Evolutionary conservation across 2,797 vertebrate species (phyloP).

Genomic region (Chromobotia macracanthus): DNA sequence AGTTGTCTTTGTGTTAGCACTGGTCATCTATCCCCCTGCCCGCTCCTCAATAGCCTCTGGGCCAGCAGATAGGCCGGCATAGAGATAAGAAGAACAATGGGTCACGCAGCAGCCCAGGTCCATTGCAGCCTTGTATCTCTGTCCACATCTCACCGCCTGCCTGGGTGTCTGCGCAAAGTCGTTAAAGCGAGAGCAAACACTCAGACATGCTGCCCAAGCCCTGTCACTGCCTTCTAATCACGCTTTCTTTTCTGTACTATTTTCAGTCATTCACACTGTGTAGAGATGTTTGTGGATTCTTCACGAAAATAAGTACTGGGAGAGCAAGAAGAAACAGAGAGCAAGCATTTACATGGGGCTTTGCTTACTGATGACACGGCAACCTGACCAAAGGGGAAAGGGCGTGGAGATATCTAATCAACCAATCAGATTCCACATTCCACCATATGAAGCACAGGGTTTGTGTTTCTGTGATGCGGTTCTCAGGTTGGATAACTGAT

Average conservation of each 20-base stretch:
- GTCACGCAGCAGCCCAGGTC: conserved; percentile 69
- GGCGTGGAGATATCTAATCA: neutral
- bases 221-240: conserved; percentile 33
- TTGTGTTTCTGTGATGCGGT: neutral
- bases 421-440: neutral
- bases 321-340: neutral
- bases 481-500: neutral
- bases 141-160: conserved; percentile 73
- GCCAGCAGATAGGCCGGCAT: conserved; percentile 69
- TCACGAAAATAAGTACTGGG: conserved; percentile 41
- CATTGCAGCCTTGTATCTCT: conserved; percentile 75
- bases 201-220: conserved; percentile 79
- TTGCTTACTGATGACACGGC: neutral
- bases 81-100: conserved; percentile 79
- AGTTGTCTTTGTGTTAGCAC: conserved; percentile 64
- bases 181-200: conserved; percentile 82
- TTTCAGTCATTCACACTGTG: conserved; percentile 70
- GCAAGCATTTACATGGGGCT: neutral
- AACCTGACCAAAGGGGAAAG: neutral
- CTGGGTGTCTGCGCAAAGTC: conserved; percentile 78
- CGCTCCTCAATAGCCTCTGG: conserved; percentile 66
- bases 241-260: conserved; percentile 60
- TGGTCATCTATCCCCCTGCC: conserved; percentile 54
- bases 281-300: conserved; percentile 52
- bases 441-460: neutral